These are phyloP conservation scores for Paraescarpia echinospica DNA, from an alignment of 1,140 invertebrate genomes.

Conservation along the genomic window DNA sequence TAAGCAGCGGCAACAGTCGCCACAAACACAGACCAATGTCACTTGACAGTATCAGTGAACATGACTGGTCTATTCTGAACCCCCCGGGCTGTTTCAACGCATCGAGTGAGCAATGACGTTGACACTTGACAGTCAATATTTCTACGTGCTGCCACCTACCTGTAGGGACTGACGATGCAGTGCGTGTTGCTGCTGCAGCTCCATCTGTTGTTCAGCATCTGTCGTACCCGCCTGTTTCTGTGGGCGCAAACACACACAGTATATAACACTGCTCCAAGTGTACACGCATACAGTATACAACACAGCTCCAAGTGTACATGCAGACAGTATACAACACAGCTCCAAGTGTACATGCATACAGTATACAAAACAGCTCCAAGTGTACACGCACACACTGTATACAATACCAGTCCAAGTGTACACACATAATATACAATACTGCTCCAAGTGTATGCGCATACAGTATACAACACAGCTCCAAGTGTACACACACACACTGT, in stretches of 20 bases:
- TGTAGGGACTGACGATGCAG: constrained; percentile 3
- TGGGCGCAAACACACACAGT: background rate
- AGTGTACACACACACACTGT: too few relatives aligned
- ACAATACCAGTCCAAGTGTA: too few relatives aligned
- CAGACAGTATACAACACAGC: too few relatives aligned
- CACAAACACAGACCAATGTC: background rate
- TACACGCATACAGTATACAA: too few relatives aligned
- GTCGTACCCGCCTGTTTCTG: constrained; percentile 10
- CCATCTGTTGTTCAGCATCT: background rate
- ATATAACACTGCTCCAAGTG: background rate
- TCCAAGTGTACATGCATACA: too few relatives aligned
- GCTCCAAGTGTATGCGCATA: too few relatives aligned
- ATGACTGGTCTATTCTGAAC: too few relatives aligned
- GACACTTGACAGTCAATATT: background rate
- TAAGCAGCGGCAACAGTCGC: background rate
- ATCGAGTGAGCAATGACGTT: background rate
- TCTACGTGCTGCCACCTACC: background rate
- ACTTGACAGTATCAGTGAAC: too few relatives aligned
- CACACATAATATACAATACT: too few relatives aligned
- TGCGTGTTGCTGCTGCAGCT: constrained; percentile 14
- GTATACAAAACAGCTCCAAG: background rate
- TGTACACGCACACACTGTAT: too few relatives aligned
- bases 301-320: too few relatives aligned
- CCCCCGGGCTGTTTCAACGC: too few relatives aligned
- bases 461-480: background rate